Base-by-base conservation (phyloP, 2,113 vertebrate genomes). In the Oreochromis aureus region DNA sequence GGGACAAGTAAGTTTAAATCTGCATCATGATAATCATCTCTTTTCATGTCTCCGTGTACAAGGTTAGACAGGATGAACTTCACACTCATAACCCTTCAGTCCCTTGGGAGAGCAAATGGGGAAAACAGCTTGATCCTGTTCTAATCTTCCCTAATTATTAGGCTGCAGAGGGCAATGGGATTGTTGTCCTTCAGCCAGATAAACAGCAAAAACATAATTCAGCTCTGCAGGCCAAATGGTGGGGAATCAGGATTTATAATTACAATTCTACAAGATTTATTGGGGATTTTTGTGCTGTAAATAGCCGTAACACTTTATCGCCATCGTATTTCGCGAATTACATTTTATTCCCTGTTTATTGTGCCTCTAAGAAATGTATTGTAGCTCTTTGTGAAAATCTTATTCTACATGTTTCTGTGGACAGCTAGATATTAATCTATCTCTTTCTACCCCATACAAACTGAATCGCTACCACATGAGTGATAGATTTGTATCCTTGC, bases 101-200 rank as follows among this genome's bases (percentile, higher is more conserved):
- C 82, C 27, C 81, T 44, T 80, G 55, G 76, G 63, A 90, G 61
- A 81, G 87, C 59, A 93, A 92, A 94, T 86, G 54, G 44, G 51
- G 81, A 83, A 90, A 93, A 88, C 91, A 86, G 83, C 85, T 84
- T 92, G 90, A 91, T 92, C 34, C 81, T 81, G 55, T 36, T 91
- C 82, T 91, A 90, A 92, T 94, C 63, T 79, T 1, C 2, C 89
- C 82, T 89, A 89, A 92, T 92, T 91, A 90, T 81, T 79, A 89
- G 51, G 83, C 92, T 88, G 82, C 30, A 86, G 86, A 90, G 83
- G 89, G 76, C 86, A 92, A 89, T 85, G 81, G 63, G 69, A 89
- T 80, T 86, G 81, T 89, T 92, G 84, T 89, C 86, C 83, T 88
- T 85, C 87, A 39, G 39, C 27, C 71, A 92, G 61, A 91, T 82